Percentiles rank a stretch among this genome's conserved stretches.
phyloP scores from a whole-genome alignment of 2,113 vertebrate genomes.

The Cephalophus harveyi region DNA sequence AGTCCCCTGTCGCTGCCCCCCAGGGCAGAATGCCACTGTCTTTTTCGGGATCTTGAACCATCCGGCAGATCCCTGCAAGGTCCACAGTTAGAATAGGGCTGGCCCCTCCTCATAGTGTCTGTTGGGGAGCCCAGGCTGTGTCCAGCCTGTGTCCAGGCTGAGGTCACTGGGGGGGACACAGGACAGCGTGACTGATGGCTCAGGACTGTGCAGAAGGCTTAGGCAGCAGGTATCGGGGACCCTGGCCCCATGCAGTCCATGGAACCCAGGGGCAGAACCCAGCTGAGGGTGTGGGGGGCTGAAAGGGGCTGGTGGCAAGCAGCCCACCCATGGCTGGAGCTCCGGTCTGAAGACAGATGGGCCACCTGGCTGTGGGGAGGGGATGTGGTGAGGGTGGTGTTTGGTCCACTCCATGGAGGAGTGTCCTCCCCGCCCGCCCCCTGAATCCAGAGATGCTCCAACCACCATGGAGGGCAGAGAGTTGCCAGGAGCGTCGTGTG shows the following conservation, averaged over 20 bases:
- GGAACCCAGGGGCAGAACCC: too few species aligned
- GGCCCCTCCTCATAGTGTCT: not conserved
- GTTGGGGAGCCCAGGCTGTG: not conserved
- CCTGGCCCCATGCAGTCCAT: not conserved
- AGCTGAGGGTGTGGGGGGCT: not conserved
- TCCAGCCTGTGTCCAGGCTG: not conserved
- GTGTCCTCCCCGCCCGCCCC: accelerated
- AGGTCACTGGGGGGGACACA: not conserved
- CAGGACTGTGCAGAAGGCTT: not conserved
- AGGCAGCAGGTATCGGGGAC: not conserved
- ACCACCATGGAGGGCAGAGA: not conserved
- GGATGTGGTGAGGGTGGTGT: accelerated
- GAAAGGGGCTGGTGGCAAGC: not conserved
- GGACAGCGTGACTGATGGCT: not conserved
- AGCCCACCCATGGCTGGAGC: not conserved
- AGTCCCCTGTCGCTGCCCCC: not conserved
- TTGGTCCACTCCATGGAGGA: not conserved
- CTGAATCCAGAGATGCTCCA: not conserved
- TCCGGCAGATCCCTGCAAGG: not conserved
- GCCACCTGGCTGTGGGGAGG: not conserved
- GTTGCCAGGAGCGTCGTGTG: not conserved
- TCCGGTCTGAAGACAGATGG: not conserved
- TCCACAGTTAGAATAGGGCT: not conserved
- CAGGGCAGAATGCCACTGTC: not conserved
- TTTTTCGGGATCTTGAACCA: not conserved